Base-by-base conservation (phyloP, 2,797 vertebrate species). In the Chelon auratus region DNA sequence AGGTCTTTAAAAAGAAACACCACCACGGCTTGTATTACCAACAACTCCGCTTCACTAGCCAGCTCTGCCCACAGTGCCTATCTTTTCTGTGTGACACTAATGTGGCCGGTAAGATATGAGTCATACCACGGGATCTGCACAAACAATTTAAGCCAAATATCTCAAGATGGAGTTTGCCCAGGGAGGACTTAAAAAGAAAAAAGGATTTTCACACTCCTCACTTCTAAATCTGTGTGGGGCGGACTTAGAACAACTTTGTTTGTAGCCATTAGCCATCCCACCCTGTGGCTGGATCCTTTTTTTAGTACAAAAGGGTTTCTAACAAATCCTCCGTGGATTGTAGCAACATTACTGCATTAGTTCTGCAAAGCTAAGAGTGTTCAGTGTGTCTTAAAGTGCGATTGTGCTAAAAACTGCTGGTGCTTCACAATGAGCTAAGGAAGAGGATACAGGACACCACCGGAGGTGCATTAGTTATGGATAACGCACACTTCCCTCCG, bases 1-100 rank as follows among this genome's bases (percentile, higher is more conserved):
- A 59, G 71, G 54, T 83, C 87, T 89, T 87, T 83, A 91, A 90
- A 93, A 90, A 91, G 78, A 90, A 90, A 76, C 80, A 22, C 53
- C 48, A 55, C 60, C 60, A 39, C 52, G 76, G 70, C 81, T 90
- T 88, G 55, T 81, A 59, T 90, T 89, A 84, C 90, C 75, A 67
- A 65, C 84, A 78, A 33, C 85, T 88, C 80, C 47, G 66, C 67
- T 72, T 57, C 50, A 57, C 22, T 14, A 67, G 75, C 82, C 86
- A 78, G 82, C 68, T 87, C 83, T 87, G 79, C 85, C 81, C 84
- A 85, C 88, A 78, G 71, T 58, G 76, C 52, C 75, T 53, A 68
- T 86, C 71, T 73, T 26, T 55, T 81, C 65, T 69, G 67, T 51
- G 77, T 74, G 84, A 85, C 89, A 82, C 62, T 76, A 68, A 85